These are phyloP conservation scores for Auanema freiburgensis DNA, from an alignment of 2,888 invertebrate species.

Conservation along the genomic window DNA sequence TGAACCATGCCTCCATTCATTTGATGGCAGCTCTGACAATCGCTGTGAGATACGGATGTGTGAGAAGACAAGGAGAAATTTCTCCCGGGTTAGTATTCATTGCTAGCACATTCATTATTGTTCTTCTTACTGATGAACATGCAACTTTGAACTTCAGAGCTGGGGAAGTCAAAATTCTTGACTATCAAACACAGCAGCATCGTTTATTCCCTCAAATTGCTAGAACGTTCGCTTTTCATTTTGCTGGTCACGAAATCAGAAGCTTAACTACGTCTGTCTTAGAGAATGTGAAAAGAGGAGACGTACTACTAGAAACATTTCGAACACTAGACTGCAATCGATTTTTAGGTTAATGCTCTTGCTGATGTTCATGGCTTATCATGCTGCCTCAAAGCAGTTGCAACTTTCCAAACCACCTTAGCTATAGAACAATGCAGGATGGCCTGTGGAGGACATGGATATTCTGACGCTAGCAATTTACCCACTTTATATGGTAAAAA, in stretches of 20 bases:
- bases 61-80: slow-evolving; percentile 85
- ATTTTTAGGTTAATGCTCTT: slow-evolving; percentile 73
- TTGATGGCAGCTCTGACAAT: slow-evolving; percentile 76
- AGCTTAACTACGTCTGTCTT: slow-evolving; percentile 36
- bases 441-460: slow-evolving; percentile 93
- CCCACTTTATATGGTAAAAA: slow-evolving; percentile 33
- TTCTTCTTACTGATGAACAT: neutral
- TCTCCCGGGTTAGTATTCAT: slow-evolving; percentile 73
- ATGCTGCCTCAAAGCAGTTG: slow-evolving; percentile 86
- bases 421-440: slow-evolving; percentile 81
- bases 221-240: slow-evolving; percentile 78
- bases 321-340: slow-evolving; percentile 68
- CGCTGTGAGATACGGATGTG: slow-evolving; percentile 85
- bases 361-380: slow-evolving; percentile 84
- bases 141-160: slow-evolving; percentile 73
- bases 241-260: slow-evolving; percentile 66
- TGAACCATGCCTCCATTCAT: slow-evolving; percentile 85
- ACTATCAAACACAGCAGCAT: slow-evolving; percentile 90
- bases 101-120: neutral
- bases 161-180: slow-evolving; percentile 86
- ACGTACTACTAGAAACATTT: slow-evolving; percentile 69
- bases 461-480: slow-evolving; percentile 68
- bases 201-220: slow-evolving; percentile 82
- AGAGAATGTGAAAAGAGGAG: slow-evolving; percentile 27
- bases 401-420: slow-evolving; percentile 45